Evolutionary conservation across 1,140 invertebrate species (phyloP), one percentile per base, ranked within the genome.

Genomic region (Drosophila grimshawi): DNA sequence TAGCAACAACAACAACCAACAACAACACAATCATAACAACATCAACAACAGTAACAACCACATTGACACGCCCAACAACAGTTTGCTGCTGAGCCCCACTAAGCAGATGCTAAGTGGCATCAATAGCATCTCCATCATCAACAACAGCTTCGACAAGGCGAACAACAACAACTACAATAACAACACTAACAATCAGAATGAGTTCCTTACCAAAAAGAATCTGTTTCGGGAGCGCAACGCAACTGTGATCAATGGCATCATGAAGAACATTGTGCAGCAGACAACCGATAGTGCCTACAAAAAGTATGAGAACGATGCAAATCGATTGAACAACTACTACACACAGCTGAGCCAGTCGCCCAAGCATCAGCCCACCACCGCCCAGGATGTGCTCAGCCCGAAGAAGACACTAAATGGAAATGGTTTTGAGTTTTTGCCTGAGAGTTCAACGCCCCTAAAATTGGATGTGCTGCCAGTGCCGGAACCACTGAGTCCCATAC

Each of bases 131-230:
- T 92, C 91, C 10, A 91, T 92, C 43, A 92, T 92, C 59, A 92
- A 92, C 78, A 92, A 91, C 63, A 92, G 85, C 66, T 91, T 92
- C 70, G 81, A 86, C 62, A 85, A 88, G 68, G 68, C 81, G 32
- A 91, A 70, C 67, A 80, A 74, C 64, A 49, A 45, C 56, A 43
- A 7, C 56, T 29, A 56, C 53, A 90, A 75, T 49, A 75, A 76
- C 43, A 80, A 70, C 51, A 76, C 37, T 27, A 89, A 86, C 53
- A 76, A 78, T 53, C 78, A 91, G 37, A 78, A 90, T 33, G 91
- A 92, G 75, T 92, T 92, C 80, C 80, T 92, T n/a, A 92, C 81
- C 60, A 92, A 92, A 56, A 92, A 92, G 80, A 90, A 92, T 68
- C 76, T 92, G n/a, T 80, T 92, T 46, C 90, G 91, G 49, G 91